These are phyloP conservation scores for Ginglymostoma cirratum DNA, from an alignment of 2,113 vertebrate genomes.

Conservation along the genomic window DNA sequence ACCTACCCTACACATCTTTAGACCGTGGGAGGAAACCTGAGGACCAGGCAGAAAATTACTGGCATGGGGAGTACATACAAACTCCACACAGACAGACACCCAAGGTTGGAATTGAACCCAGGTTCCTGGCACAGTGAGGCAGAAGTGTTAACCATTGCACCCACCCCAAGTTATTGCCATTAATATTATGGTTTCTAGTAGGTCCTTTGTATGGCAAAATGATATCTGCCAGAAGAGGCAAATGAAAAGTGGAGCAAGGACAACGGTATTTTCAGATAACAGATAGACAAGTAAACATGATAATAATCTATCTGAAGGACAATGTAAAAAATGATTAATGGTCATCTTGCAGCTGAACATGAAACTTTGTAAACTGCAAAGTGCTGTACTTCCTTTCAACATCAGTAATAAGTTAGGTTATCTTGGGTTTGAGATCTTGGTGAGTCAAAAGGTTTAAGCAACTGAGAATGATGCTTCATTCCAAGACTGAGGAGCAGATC, in stretches of 20 bases:
- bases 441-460: too few species aligned
- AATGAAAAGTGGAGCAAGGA: neutral
- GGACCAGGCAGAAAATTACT: too few species aligned
- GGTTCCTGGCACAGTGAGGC: too few species aligned
- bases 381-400: neutral
- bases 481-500: too few species aligned
- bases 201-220: neutral
- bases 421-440: neutral
- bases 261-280: neutral
- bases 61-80: too few species aligned
- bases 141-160: too few species aligned
- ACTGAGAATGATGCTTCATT: too few species aligned
- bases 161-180: neutral
- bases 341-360: neutral
- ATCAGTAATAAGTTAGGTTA: neutral
- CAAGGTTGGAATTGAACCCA: too few species aligned
- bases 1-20: too few species aligned
- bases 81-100: too few species aligned
- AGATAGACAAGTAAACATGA: neutral
- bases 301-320: neutral
- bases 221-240: neutral
- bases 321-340: neutral
- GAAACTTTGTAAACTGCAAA: neutral
- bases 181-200: neutral
- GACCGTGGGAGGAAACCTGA: too few species aligned